phyloP scores from a whole-genome alignment of 30 jellyfish, hydroid and myxozoan genomes.

The Sanderia malayensis region DNA sequence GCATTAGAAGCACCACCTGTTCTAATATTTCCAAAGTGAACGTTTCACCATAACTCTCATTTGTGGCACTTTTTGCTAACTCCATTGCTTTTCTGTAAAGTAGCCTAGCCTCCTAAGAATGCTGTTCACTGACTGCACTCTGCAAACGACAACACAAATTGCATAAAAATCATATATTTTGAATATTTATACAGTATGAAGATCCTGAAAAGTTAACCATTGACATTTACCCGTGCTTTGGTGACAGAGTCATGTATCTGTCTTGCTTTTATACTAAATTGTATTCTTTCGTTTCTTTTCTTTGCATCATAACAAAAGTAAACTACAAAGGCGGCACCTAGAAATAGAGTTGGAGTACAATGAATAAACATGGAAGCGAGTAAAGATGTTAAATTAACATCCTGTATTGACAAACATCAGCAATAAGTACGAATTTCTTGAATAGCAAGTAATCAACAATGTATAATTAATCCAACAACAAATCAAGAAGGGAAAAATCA shows the following conservation, averaged over 20 bases:
- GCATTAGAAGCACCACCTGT: too few relatives aligned
- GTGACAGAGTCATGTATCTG: slow-evolving; percentile 49
- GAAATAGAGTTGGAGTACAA: neutral
- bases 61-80: slow-evolving; percentile 61
- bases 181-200: neutral
- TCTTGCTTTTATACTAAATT: slow-evolving; percentile 27
- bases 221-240: slow-evolving; percentile 38
- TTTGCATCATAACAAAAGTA: slow-evolving; percentile 33
- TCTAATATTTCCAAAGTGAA: slow-evolving; percentile 76
- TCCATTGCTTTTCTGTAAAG: slow-evolving; percentile 70
- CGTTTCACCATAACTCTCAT: slow-evolving; percentile 42
- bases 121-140: slow-evolving; percentile 73
- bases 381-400: too few relatives aligned
- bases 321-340: slow-evolving; percentile 55
- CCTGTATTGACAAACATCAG: too few relatives aligned
- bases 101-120: slow-evolving; percentile 71
- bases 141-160: too few relatives aligned
- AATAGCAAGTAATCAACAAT: too few relatives aligned
- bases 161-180: too few relatives aligned
- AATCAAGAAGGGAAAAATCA: too few relatives aligned
- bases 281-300: slow-evolving; percentile 28
- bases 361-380: too few relatives aligned
- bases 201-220: neutral
- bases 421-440: too few relatives aligned
- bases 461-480: too few relatives aligned